phyloP scores from a whole-genome alignment of 2,888 invertebrate genomes.

The Volucella zonaria region DNA sequence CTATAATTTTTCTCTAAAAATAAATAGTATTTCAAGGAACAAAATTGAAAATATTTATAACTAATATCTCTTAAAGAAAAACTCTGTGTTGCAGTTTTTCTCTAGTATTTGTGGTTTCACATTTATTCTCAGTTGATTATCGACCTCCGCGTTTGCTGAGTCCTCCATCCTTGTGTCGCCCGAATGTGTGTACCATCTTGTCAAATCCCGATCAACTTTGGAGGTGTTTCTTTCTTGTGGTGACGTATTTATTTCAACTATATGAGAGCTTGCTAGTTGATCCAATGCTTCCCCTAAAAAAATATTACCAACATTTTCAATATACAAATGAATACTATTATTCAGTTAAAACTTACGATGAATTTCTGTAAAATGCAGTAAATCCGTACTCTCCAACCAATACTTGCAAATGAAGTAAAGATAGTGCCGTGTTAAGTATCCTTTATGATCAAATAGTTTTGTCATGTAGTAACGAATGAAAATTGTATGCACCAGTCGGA shows the following conservation, averaged over 20 bases:
- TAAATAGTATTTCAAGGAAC: slow-evolving; percentile 3
- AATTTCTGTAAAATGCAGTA: slow-evolving; percentile 77
- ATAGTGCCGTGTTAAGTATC: slow-evolving; percentile 80
- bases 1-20: slow-evolving; percentile 34
- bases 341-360: slow-evolving; percentile 75
- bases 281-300: slow-evolving; percentile 77
- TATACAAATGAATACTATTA: not conserved
- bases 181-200: slow-evolving; percentile 57
- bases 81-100: slow-evolving; percentile 26
- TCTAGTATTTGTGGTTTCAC: slow-evolving; percentile 40
- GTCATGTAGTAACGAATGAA: slow-evolving; percentile 80
- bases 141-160: not conserved
- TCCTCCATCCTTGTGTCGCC: slow-evolving; percentile 40
- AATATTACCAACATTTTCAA: not conserved
- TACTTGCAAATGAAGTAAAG: slow-evolving; percentile 79
- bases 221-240: slow-evolving; percentile 8
- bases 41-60: slow-evolving; percentile 1
- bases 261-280: slow-evolving; percentile 79
- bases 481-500: slow-evolving; percentile 78
- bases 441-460: slow-evolving; percentile 79
- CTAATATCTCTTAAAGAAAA: slow-evolving; percentile 63
- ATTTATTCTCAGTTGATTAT: slow-evolving; percentile 14
- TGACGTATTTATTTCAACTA: slow-evolving; percentile 54
- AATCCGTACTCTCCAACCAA: slow-evolving; percentile 77
- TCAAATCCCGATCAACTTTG: slow-evolving; percentile 52